Evolutionary conservation across 1,140 invertebrate species (phyloP).

Genomic region (Drosophila melanica): DNA sequence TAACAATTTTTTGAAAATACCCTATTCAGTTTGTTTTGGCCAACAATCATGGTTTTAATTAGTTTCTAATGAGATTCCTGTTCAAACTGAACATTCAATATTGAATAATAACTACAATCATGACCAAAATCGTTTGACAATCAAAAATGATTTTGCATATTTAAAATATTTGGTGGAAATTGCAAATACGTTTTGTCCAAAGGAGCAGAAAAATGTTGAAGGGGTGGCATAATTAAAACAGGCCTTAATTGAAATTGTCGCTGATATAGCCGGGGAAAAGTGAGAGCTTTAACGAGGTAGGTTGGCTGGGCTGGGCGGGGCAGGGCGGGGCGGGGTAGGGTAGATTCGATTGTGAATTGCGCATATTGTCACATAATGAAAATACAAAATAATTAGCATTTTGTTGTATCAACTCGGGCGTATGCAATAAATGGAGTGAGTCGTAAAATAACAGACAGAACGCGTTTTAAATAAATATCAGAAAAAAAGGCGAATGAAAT

Average conservation of each 20-base stretch:
- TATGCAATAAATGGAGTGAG: constrained; percentile 22
- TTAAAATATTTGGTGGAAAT: constrained; percentile 37
- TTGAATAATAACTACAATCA: constrained; percentile 21
- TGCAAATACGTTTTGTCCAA: constrained; percentile 21
- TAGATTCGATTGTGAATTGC: background rate
- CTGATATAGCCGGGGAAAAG: background rate
- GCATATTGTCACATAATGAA: constrained; percentile 74
- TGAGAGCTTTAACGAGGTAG: constrained; percentile 44
- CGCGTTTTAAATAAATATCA: constrained; percentile 51
- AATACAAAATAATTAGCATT: constrained; percentile 77
- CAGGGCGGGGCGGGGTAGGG: background rate
- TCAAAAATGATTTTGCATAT: constrained; percentile 45
- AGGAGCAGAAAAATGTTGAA: constrained; percentile 8
- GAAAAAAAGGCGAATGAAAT: constrained; percentile 44
- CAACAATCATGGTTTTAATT: constrained; percentile 32
- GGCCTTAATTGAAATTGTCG: constrained; percentile 45
- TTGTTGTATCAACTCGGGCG: constrained; percentile 62
- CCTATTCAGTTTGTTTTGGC: background rate
- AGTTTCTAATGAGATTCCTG: constrained; percentile 29
- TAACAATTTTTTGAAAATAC: background rate
- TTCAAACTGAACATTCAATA: constrained; percentile 6
- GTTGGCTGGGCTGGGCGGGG: background rate
- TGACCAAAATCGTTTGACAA: constrained; percentile 20
- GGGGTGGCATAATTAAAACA: constrained; percentile 18
- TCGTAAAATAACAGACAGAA: constrained; percentile 17